A percentile compares a stretch with the other conserved stretches of the same genome.
These are phyloP conservation scores for Drosophila sturtevanti DNA, from an alignment of 1,140 invertebrate species.

Conservation along the genomic window DNA sequence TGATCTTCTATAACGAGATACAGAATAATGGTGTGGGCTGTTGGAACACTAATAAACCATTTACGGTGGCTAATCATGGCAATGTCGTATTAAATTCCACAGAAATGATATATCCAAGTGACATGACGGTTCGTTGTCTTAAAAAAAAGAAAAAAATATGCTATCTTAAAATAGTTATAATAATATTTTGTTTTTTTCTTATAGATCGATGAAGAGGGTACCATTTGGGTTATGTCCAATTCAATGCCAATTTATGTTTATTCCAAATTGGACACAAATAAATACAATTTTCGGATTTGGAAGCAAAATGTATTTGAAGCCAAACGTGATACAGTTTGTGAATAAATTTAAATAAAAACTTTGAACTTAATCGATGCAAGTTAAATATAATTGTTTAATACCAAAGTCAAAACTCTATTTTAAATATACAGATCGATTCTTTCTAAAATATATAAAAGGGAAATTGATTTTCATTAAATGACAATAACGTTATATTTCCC, in stretches of 20 bases:
- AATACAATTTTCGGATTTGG: conserved; percentile 85
- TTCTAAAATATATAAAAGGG: too few species aligned
- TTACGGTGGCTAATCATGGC: conserved; percentile 85
- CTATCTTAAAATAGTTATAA: background rate
- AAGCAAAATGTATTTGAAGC: conserved; percentile 58
- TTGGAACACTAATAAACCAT: conserved; percentile 85
- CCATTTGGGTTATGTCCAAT: conserved; percentile 86
- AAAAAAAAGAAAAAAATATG: background rate
- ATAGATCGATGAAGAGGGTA: conserved; percentile 84
- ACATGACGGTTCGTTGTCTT: conserved; percentile 66
- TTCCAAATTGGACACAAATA: conserved; percentile 84
- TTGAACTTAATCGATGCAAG: too few species aligned
- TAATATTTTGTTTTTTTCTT: background rate
- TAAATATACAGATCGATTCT: too few species aligned
- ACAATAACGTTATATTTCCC: too few species aligned
- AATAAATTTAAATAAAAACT: too few species aligned
- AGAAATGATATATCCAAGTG: conserved; percentile 86
- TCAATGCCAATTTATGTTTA: conserved; percentile 85
- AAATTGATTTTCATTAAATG: too few species aligned
- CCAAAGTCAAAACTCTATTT: too few species aligned
- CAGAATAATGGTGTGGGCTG: conserved; percentile 87
- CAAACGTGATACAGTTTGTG: conserved; percentile 65
- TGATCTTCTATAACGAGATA: conserved; percentile 87
- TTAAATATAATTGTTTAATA: too few species aligned
- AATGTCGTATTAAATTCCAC: conserved; percentile 85